Base-by-base conservation (phyloP, 2,797 vertebrate genomes). In the Betta splendens region DNA sequence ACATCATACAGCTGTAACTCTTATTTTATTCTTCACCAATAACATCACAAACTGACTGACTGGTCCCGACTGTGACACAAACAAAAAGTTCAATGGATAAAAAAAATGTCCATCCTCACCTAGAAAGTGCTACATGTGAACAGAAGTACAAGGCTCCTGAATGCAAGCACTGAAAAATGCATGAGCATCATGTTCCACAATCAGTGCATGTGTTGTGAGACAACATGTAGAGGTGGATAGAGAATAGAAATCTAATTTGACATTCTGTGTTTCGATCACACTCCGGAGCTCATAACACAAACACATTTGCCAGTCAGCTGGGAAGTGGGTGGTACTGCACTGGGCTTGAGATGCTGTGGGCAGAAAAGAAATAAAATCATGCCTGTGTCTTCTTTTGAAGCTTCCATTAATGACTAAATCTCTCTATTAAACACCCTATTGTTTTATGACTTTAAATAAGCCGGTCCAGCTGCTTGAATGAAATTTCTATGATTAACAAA, bases 301-400 rank as follows among this genome's bases (percentile, higher is more conserved):
- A 67, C 58, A 64, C 72, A 63, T 77, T 70, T 38, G 15, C 46
- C 68, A 59, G 71, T 81, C 60, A 77, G 70, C 69, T 80, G 79
- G 76, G 62, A 65, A 42, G 84, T 86, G 82, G 76, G 80, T 78
- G 82, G 69, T 32, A 48, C 62, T 64, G 59, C 56, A 32, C 56
- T 9, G 25, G 33, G 63, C 46, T 29, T n/a, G 32, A 72, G 53
- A 75, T 56, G 40, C 43, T 70, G 74, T 80, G 67, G 62, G 72
- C 51, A 75, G 50, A 43, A 26, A 69, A 29, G 38, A 56, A 13
- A 73, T 38, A 20, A 64, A 60, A 29, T 16, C 17, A 46, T 55
- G 55, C 21, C 48, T 67, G 44, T 58, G 66, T 26, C 36, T 22
- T 42, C 2, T 72, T 53, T 21, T 5, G 36, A 44, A 42, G 16